phyloP scores from a whole-genome alignment of 2,797 vertebrate genomes.

The Falco biarmicus region DNA sequence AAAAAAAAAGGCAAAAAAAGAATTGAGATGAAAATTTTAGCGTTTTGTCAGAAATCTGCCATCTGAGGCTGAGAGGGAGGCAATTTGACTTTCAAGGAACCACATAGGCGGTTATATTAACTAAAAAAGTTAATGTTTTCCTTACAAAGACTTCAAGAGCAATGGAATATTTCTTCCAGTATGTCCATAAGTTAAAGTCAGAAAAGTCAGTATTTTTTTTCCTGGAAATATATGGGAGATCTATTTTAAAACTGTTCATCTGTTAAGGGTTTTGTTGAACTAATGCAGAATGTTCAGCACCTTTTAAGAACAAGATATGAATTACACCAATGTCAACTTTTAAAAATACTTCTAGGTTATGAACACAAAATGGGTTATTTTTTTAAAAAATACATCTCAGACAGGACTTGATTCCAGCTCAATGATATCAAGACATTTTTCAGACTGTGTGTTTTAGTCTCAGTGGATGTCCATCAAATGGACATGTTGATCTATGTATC shows the following conservation, averaged over 20 bases:
- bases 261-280: neutral
- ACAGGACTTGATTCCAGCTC: neutral
- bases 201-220: neutral
- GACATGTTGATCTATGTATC: neutral
- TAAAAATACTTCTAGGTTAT: neutral
- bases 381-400: neutral
- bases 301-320: neutral
- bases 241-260: neutral
- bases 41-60: neutral
- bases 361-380: neutral
- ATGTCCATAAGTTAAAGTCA: neutral
- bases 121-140: neutral
- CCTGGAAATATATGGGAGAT: neutral
- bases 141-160: neutral
- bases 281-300: neutral
- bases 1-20: neutral
- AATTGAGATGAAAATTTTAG: rapidly evolving
- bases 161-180: neutral
- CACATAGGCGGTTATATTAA: neutral
- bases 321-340: neutral
- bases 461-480: neutral
- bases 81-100: neutral
- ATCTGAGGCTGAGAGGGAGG: neutral
- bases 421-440: neutral
- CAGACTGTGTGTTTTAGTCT: neutral